Evolutionary conservation across 2,888 invertebrate genomes (phyloP), one percentile per base, ranked within the genome.

Genomic region (Sinhomidia bicolor): DNA sequence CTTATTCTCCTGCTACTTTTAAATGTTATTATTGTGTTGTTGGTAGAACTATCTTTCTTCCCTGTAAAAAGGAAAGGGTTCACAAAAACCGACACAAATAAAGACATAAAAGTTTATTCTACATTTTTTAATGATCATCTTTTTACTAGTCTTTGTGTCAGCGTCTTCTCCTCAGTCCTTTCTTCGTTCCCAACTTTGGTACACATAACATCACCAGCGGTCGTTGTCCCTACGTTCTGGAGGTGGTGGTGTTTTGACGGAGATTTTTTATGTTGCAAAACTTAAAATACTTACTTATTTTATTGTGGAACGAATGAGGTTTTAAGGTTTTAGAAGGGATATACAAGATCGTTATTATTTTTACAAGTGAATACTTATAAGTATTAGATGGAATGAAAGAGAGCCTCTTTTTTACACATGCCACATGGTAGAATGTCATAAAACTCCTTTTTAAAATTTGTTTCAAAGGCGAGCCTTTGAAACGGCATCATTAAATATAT

Each of bases 31-130:
- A n/a, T n/a, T n/a, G n/a, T n/a, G n/a, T n/a, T n/a, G n/a, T 36
- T 36, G 36, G 36, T 36, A 36, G 36, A 36, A 9, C 17, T 54
- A n/a, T 54, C 17, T 54, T n/a, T 54, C 17, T 54, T 54, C 54
- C 6, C 6, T 54, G 14, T 17, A 4, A 36, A 14, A 54, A 54
- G n/a, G 47, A 76, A 76, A 76, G 26, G 26, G 60, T 36, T 60
- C 10, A 14, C 44, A 36, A 62, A 74, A 86, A 78, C 57, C 29
- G 78, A 86, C 83, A 89, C 89, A 89, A 89, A 89, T 86, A 89
- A 89, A 86, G 17, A 65, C 71, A 86, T 89, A 89, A 89, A 89
- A 86, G 54, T 76, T 26, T 54, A 68, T 68, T 68, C 82, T 17
- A 14, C 68, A 26, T 89, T 80, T 86, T 89, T 76, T 86, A 65